These are phyloP conservation scores for Gambusia affinis DNA, from an alignment of 2,113 vertebrate species.

Conservation along the genomic window DNA sequence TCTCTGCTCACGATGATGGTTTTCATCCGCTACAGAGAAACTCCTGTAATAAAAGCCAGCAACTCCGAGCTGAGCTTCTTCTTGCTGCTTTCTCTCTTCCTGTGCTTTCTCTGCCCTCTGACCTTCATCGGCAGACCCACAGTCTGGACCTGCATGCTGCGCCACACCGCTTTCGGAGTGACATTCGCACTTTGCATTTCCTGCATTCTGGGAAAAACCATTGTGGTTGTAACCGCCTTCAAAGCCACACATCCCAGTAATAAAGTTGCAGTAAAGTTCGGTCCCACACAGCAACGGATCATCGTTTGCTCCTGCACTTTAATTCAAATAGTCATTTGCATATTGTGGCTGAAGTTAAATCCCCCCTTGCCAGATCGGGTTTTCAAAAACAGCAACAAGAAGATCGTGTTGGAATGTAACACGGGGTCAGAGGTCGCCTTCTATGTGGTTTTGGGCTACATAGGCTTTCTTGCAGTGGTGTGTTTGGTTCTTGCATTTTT, in stretches of 20 bases:
- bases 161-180: slow-evolving; percentile 51
- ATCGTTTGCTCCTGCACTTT: slow-evolving; percentile 73
- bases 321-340: slow-evolving; percentile 74
- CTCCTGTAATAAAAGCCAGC: slow-evolving; percentile 73
- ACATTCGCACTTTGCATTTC: slow-evolving; percentile 76
- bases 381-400: slow-evolving; percentile 62
- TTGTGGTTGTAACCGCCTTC: slow-evolving; percentile 74
- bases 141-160: slow-evolving; percentile 74
- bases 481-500: slow-evolving; percentile 77
- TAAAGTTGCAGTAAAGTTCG: slow-evolving; percentile 50
- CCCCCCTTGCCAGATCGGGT: slow-evolving; percentile 76
- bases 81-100: slow-evolving; percentile 71
- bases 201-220: slow-evolving; percentile 73
- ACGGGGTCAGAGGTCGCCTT: slow-evolving; percentile 74
- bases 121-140: slow-evolving; percentile 72
- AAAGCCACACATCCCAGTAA: slow-evolving; percentile 67
- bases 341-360: slow-evolving; percentile 70
- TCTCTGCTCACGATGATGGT: slow-evolving; percentile 53
- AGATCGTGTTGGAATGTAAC: slow-evolving; percentile 79
- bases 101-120: slow-evolving; percentile 73
- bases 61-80: slow-evolving; percentile 75
- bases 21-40: slow-evolving; percentile 64
- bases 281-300: slow-evolving; percentile 71
- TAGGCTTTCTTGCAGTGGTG: slow-evolving; percentile 68
- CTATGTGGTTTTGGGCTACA: slow-evolving; percentile 74